Base-by-base conservation (phyloP, 1,140 invertebrate genomes). In the Nixonia krombeini region DNA sequence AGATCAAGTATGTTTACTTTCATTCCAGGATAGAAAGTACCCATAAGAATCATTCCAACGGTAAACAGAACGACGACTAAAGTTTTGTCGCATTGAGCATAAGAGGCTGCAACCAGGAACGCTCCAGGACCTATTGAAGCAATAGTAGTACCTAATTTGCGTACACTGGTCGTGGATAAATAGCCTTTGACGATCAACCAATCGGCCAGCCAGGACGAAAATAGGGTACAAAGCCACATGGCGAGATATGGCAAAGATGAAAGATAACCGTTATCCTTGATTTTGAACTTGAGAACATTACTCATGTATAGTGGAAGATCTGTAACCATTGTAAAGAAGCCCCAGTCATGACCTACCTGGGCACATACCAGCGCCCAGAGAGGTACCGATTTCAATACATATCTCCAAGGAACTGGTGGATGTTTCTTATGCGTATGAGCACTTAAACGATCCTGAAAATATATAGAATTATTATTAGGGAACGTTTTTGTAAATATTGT, bases 271-370 rank as follows among this genome's bases (percentile, higher is more conserved):
- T 92, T 91, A 67, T 89, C 81, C 70, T 88, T 90, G 33, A 96
- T 92, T 64, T 93, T 90, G 80, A 94, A 96, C 18, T 93, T 90
- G 5, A 97, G 84, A 1, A 96, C 92, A 77, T 93, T 91, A 58
- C 91, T 91, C 91, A 98, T 94, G 83, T 96, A 98, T 87, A 94
- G 94, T 1, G 96, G 96, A 10, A 98, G 84, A 79, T 96, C 93
- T 3, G 94, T 96, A 0, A 97, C 90, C 88, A 97, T 93, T 1
- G 94, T 97, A 76, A 97, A 97, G 80, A 96, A 95, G 21, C 94
- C 94, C 95, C 95, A 98, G 82, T 97, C 95, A 83, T 96, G 94
- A 12, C 94, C 93, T 73, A 95, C 88, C 70, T 89, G 83, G 8
- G 94, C 91, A 41, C 87, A 86, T 0, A 94, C 85, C 12, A 94